Conservation (phyloP, 1,140 invertebrate species). For the Drosophila mojavensis region DNA sequence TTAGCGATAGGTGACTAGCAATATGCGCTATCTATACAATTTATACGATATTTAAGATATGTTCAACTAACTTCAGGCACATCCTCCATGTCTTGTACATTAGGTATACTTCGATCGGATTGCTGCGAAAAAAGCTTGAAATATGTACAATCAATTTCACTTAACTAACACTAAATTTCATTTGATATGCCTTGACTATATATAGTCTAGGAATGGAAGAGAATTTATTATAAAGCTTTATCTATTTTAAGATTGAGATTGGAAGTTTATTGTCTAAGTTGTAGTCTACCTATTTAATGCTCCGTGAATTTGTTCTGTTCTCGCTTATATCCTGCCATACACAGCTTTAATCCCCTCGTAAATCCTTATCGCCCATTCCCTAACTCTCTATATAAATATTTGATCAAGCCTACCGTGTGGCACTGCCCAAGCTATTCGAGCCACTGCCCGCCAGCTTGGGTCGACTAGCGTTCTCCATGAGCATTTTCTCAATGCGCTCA, state of each 20-base stretch:
- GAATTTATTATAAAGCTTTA: no score
- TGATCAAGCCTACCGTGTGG: slow-evolving; percentile 63
- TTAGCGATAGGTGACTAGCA: slow-evolving; percentile 43
- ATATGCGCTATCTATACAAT: not conserved
- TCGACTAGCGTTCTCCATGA: slow-evolving; percentile 74
- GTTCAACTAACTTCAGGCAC: slow-evolving; percentile 59
- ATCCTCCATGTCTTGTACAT: slow-evolving; percentile 62
- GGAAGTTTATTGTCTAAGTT: not conserved
- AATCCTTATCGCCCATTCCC: not conserved
- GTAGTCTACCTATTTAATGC: not conserved
- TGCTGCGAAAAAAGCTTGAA: slow-evolving; percentile 44
- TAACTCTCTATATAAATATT: not conserved
- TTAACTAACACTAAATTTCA: slow-evolving; percentile 31
- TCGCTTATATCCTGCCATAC: no score
- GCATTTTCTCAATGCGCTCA: slow-evolving; percentile 86
- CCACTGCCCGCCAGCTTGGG: slow-evolving; percentile 80
- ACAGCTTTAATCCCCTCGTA: not conserved
- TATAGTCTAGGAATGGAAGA: not conserved
- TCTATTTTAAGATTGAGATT: no score
- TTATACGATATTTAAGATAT: not conserved
- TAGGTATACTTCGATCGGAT: slow-evolving; percentile 57
- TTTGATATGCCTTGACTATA: not conserved
- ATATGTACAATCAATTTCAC: slow-evolving; percentile 17
- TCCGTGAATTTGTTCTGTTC: not conserved
- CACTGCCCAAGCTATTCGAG: slow-evolving; percentile 82